Conservation (phyloP, 2,113 vertebrate genomes). For the Otocyon megalotis region DNA sequence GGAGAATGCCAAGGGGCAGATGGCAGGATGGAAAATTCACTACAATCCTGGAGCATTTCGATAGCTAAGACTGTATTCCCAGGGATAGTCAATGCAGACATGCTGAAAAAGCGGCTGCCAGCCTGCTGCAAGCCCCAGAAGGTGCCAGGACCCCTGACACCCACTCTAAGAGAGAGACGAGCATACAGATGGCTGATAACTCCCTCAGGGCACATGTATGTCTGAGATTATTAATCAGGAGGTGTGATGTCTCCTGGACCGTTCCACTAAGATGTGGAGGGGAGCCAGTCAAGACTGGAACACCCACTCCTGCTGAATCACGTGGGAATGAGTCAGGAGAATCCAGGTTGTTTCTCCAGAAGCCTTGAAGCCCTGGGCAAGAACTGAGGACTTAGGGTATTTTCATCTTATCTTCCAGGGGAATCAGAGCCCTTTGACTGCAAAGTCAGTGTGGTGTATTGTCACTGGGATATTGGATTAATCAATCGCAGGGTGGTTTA, state of each 20-base stretch:
- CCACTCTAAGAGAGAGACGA: conserved; percentile 21
- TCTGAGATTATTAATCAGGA: conserved; percentile 27
- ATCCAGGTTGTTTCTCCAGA: background rate
- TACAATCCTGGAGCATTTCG: background rate
- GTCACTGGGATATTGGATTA: background rate
- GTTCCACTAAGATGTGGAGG: background rate
- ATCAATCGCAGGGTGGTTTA: background rate
- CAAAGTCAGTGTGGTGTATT: background rate
- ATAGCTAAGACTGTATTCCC: conserved; percentile 35
- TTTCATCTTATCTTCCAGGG: background rate
- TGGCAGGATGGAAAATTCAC: conserved; percentile 33
- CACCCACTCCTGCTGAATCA: background rate
- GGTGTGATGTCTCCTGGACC: background rate
- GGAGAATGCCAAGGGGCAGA: conserved; percentile 39
- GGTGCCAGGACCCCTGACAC: conserved; percentile 14
- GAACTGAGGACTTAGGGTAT: background rate
- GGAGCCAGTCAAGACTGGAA: background rate
- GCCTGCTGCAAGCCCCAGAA: background rate
- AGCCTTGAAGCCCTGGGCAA: conserved; percentile 12
- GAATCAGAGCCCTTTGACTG: background rate
- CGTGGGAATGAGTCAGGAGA: background rate
- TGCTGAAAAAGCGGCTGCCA: background rate
- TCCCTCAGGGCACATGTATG: background rate
- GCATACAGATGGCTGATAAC: background rate
- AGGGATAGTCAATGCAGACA: background rate